Evolutionary conservation across 2,113 vertebrate genomes (phyloP).

Genomic region (Oxyruncus cristatus): DNA sequence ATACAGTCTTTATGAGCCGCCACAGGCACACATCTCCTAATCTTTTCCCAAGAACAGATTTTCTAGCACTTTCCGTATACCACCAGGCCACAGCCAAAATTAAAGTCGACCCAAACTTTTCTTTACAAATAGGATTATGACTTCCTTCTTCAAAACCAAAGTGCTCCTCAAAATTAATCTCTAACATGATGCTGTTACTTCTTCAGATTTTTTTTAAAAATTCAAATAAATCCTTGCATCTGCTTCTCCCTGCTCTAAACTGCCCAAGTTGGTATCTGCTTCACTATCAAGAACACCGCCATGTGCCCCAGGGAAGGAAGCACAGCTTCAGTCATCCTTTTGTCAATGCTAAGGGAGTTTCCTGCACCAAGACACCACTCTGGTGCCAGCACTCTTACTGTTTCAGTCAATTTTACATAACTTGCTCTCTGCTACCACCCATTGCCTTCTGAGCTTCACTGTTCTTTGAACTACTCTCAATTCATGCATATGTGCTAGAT

Average conservation of each 20-base stretch:
- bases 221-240: neutral
- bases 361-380: neutral
- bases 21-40: neutral
- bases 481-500: fast-evolving
- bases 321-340: neutral
- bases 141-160: neutral
- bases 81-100: neutral
- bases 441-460: neutral
- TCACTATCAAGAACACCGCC: neutral
- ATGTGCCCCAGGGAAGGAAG: neutral
- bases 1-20: fast-evolving
- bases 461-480: neutral
- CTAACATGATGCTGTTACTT: neutral
- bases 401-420: neutral
- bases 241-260: neutral
- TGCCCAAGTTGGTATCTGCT: neutral
- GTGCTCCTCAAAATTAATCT: neutral
- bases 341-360: fast-evolving
- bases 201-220: neutral
- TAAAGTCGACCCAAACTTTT: neutral
- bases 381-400: no score
- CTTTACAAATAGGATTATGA: neutral
- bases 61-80: neutral
- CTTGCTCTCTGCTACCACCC: slow-evolving; percentile 24
- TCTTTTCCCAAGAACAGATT: neutral